These are phyloP conservation scores for Crossaster papposus DNA, from an alignment of 53 echinoderm and acorn worm genomes.

Conservation along the genomic window DNA sequence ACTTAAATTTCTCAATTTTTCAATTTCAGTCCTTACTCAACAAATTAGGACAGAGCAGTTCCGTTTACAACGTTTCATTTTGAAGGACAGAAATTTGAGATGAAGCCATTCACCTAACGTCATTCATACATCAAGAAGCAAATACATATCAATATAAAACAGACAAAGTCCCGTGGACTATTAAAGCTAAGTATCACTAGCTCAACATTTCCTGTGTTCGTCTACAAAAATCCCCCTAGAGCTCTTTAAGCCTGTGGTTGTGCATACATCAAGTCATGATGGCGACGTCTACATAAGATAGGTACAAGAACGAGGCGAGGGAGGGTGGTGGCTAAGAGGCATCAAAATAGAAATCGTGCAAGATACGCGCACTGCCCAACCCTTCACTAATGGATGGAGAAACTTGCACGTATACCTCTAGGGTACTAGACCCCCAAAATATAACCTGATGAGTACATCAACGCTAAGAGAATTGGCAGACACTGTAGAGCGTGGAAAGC, in stretches of 20 bases:
- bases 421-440: background rate
- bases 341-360: slow-evolving; percentile 2
- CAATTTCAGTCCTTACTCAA: too few species aligned
- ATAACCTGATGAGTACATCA: slow-evolving; percentile 1
- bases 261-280: slow-evolving; percentile 31
- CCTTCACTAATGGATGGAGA: slow-evolving; percentile 14
- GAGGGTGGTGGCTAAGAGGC: background rate
- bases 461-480: background rate
- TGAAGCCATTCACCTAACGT: background rate
- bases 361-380: background rate
- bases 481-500: slow-evolving; percentile 45
- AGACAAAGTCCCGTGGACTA: background rate
- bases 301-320: background rate
- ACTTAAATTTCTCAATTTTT: too few species aligned
- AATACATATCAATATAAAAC: background rate
- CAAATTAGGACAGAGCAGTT: too few species aligned
- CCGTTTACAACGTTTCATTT: too few species aligned
- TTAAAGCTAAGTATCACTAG: background rate
- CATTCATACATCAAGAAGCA: background rate
- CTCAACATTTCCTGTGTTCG: slow-evolving; percentile 16
- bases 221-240: slow-evolving; percentile 4
- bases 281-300: slow-evolving; percentile 11
- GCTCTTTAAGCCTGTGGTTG: background rate
- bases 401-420: background rate
- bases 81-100: too few species aligned